A percentile compares a stretch with the other conserved stretches of the same genome.
Evolutionary conservation across 2,888 invertebrate genomes (phyloP).

Genomic region (Leptinotarsa haldemani): DNA sequence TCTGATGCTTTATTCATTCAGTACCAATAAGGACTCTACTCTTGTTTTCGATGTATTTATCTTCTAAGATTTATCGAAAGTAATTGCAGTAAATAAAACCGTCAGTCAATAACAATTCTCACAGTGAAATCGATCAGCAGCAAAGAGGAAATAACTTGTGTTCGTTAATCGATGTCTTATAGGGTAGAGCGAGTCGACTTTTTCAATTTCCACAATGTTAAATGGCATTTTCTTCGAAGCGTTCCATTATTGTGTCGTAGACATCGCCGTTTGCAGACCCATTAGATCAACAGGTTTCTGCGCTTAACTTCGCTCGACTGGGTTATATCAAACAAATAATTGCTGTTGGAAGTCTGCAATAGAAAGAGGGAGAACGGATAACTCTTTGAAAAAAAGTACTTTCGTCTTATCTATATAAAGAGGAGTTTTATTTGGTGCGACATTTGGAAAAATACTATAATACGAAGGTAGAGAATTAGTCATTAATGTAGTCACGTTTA

Average conservation of each 20-base stretch:
- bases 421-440: no score
- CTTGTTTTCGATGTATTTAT: background rate
- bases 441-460: no score
- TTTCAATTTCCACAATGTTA: constrained; percentile 43
- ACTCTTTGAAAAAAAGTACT: no score
- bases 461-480: no score
- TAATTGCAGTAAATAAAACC: constrained; percentile 6
- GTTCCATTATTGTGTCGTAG: constrained; percentile 51
- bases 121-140: constrained; percentile 18
- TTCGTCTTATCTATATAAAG: no score
- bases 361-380: no score
- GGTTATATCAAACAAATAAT: constrained; percentile 25
- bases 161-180: constrained; percentile 44
- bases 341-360: constrained; percentile 2
- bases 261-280: constrained; percentile 44
- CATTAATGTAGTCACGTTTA: no score
- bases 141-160: constrained; percentile 22
- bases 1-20: background rate
- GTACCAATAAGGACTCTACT: no score
- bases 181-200: constrained; percentile 43
- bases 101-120: constrained; percentile 16
- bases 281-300: constrained; percentile 53
- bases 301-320: constrained; percentile 29
- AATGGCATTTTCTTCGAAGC: constrained; percentile 44
- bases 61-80: background rate